Evolutionary conservation across 2,113 vertebrate species (phyloP), one percentile per base, ranked within the genome.

Genomic region (Prunella fulvescens): DNA sequence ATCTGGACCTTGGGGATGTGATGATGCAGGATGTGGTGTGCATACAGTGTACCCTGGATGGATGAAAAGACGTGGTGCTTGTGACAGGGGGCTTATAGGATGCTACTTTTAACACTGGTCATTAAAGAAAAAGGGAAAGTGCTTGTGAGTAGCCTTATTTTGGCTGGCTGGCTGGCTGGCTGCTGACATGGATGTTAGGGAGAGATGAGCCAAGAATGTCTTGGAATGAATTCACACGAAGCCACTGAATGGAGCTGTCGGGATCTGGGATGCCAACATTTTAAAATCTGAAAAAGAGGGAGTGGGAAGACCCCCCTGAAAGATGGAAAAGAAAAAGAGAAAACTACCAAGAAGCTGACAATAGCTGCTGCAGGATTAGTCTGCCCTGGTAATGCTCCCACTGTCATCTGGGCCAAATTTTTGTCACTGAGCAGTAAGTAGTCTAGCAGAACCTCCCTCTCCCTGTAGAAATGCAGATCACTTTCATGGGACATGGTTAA

Each of bases 201-300:
- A 94, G 80, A 81, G 60, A 95, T 71, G 93, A 93, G 94, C 95
- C 96, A 96, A 96, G 92, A 94, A 95, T 92, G 90, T 73, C 91
- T 92, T 94, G 93, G 94, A 96, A 77, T 58, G 74, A 89, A 89
- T 93, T 86, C 86, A 73, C 65, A 64, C 17, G 0, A 76, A 93
- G 69, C 69, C 37, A 42, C 51, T 95, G 90, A 96, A 95, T 92
- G 80, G 92, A 86, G 45, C 80, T 96, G 77, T 58, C 5, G 1
- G 54, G 64, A 64, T 93, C 40, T 51, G 56, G 12, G 7, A 88
- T 83, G 87, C 79, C 81, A 90, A 48, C 37, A 8, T 93, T 93
- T 92, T 20, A 74, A 90, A 94, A 66, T 64, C 48, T 86, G 62
- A 67, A 72, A 88, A 84, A 91, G 92, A 84, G 40, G 29, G 81